Base-by-base conservation (phyloP, 2,888 invertebrate genomes). In the Drosophila colorata region DNA sequence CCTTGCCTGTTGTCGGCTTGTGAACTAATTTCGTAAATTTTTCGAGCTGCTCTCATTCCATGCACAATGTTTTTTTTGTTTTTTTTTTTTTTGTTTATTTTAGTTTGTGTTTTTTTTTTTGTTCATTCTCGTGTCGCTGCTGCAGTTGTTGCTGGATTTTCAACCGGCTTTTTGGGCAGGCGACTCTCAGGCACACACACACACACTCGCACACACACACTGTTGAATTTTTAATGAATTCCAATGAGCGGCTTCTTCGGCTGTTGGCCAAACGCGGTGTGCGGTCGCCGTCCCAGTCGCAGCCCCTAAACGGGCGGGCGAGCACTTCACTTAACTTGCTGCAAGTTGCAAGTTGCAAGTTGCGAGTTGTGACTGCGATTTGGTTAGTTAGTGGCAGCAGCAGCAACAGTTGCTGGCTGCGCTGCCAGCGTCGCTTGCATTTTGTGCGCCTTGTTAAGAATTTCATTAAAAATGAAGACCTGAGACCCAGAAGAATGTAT, bases 401-500 rank as follows among this genome's bases (percentile, higher is more conserved):
- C 35, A 28, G 51, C 13, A 53, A 52, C 38, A 33, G 44, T 48
- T 35, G 63, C n/a, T 20, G 35, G 43, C 59, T 40, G 46, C 56
- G 64, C 63, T 47, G 81, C 53, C 33, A 40, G 51, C 82, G 71
- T 69, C 70, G 80, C 72, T 71, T 76, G 78, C 74, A 81, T 75
- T 75, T 87, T 86, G 89, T 89, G 90, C 84, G 84, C 81, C 88
- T 90, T 87, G 87, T 87, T 89, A 86, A 90, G 90, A 84, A 90
- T 90, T 89, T 88, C 90, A 90, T 90, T 90, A 90, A 90, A 83
- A 88, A 90, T 88, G 88, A 88, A 88, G 90, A 90, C 88, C 89
- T 89, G 89, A 83, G 83, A 83, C 89, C 88, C 84, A 85, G 80
- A 89, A 89, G 90, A 85, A 87, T 90, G 90, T 69, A 74, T 87